A percentile compares a stretch with the other conserved stretches of the same genome.
Conservation (phyloP, 2,888 invertebrate genomes). For the Hoplodrina ambigua region DNA sequence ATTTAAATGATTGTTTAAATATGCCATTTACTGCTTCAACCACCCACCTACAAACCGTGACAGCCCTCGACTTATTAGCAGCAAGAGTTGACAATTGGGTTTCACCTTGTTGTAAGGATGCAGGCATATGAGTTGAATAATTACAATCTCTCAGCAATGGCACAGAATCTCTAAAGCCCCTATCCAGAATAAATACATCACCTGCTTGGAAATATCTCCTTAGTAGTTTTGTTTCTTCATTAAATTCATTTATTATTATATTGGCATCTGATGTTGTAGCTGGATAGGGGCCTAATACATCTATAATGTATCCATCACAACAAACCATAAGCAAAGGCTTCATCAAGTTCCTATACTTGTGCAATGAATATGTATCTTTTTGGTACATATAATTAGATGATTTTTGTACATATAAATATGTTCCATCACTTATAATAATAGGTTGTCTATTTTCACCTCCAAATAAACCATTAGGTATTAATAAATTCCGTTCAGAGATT, state of each 20-base stretch:
- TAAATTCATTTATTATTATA: too few relatives aligned
- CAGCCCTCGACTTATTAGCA: too few relatives aligned
- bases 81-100: not conserved
- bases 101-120: constrained; percentile 7
- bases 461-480: constrained; percentile 27
- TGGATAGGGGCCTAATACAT: constrained; percentile 11
- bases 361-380: not conserved
- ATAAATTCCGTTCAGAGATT: constrained; percentile 13
- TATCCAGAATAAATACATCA: constrained; percentile 4
- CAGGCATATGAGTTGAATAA: not conserved
- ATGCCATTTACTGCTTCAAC: too few relatives aligned
- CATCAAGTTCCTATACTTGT: constrained; percentile 12
- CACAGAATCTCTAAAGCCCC: constrained; percentile 2
- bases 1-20: too few relatives aligned
- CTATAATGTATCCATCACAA: constrained; percentile 16
- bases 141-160: not conserved
- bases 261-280: constrained; percentile 15
- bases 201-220: not conserved
- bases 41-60: too few relatives aligned
- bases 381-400: not conserved
- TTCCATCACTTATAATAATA: constrained; percentile 27
- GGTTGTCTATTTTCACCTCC: constrained; percentile 11
- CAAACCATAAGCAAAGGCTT: constrained; percentile 16
- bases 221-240: not conserved
- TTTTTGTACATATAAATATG: constrained; percentile 25